Evolutionary conservation across 2,113 vertebrate species (phyloP), one percentile per base, ranked within the genome.

Genomic region (Cololabis saira): DNA sequence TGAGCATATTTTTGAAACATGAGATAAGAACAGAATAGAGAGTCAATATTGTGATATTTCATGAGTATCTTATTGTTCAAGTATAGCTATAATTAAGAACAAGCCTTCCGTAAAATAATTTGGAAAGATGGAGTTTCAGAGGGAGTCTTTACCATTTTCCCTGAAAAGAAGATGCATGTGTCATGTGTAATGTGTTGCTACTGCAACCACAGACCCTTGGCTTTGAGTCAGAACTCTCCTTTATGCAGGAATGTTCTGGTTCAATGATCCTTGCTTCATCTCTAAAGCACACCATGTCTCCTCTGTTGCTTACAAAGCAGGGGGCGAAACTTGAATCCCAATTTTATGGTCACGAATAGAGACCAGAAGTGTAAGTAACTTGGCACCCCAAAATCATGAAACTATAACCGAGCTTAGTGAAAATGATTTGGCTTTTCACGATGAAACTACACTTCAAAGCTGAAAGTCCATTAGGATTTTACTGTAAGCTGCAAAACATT

Each of bases 401-500:
- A 74, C 69, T 68, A 33, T 54, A 57, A 72, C 71, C 17, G 63
- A 71, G 66, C 33, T 67, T 52, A 81, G 53, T 67, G 82, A 57
- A 45, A 70, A 63, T 40, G 61, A 74, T 82, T 82, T 21, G 14
- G 59, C 53, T 65, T 44, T 76, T 81, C 60, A 72, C 33, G 19
- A 59, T 71, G 48, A 77, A 81, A 81, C 80, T 73, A 82, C 78
- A 82, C 67, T 81, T 79, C 48, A 67, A 62, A 85, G 13, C 16
- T 53, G 57, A 75, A 71, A 72, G 57, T 51, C 65, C 70, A 71
- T 81, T 61, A 78, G 47, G 54, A 71, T 75, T 80, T 70, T 57
- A 76, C 59, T 60, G 64, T 78, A 70, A 81, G 58, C 76, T 81
- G 80, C 47, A 75, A 76, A 78, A 81, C 71, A 88, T 77, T 61